Conservation (phyloP, 2,113 vertebrate genomes). For the Stercorarius parasiticus region DNA sequence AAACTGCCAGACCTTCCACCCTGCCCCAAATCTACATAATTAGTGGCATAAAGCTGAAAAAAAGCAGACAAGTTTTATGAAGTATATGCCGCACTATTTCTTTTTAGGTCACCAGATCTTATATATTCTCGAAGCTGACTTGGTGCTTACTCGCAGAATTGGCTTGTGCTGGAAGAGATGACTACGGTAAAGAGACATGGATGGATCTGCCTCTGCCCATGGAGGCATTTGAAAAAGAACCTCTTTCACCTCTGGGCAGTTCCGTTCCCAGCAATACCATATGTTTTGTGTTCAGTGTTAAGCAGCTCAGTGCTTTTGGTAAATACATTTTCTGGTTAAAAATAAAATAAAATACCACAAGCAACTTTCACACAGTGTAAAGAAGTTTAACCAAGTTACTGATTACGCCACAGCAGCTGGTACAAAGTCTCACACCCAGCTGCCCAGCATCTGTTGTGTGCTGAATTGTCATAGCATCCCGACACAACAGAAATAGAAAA, state of each 20-base stretch:
- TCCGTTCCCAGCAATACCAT: fast-evolving
- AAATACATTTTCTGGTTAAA: background rate
- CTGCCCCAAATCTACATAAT: background rate
- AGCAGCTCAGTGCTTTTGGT: background rate
- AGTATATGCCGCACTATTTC: background rate
- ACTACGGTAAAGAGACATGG: background rate
- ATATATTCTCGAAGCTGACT: slow-evolving; percentile 5
- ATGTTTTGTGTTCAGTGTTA: background rate
- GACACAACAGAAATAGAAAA: background rate
- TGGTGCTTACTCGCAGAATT: background rate
- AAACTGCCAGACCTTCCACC: background rate
- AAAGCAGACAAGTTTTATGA: background rate
- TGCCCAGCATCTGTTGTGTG: background rate
- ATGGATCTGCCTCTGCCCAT: background rate
- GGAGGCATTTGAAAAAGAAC: background rate
- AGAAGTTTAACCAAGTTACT: background rate
- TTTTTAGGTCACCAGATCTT: background rate
- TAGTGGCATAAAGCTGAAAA: background rate
- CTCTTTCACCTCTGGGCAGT: background rate
- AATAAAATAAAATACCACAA: background rate
- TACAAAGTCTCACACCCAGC: background rate
- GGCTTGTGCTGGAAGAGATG: background rate
- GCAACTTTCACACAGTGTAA: background rate
- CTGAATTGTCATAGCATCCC: background rate
- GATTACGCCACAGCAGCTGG: background rate